Percentiles rank a stretch among this genome's conserved stretches.
Conservation (phyloP, 2,113 vertebrate species). For the Pseudonaja textilis region DNA sequence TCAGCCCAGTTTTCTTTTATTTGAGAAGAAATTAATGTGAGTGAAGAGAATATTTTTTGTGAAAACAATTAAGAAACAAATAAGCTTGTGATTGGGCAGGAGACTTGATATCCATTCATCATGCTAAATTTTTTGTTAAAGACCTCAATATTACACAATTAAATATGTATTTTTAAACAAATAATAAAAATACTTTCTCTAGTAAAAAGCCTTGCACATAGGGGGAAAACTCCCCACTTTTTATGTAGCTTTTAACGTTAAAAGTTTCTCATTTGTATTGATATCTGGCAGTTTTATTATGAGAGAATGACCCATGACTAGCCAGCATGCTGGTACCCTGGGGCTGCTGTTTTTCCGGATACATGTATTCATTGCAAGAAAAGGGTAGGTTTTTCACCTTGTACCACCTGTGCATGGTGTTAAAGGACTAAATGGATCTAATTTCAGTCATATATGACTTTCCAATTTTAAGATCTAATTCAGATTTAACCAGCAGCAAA, state of each 20-base stretch:
- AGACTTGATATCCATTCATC: background rate
- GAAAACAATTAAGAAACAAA: background rate
- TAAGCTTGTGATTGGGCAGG: background rate
- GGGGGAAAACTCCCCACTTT: background rate
- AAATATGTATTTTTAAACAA: background rate
- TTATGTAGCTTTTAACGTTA: background rate
- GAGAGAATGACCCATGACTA: background rate
- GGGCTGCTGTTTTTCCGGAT: background rate
- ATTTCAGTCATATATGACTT: background rate
- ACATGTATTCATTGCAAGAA: background rate
- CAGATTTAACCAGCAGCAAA: background rate
- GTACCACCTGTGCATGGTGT: background rate
- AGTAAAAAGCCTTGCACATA: background rate
- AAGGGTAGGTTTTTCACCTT: background rate
- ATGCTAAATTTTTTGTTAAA: background rate
- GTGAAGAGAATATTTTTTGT: background rate
- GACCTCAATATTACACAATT: background rate
- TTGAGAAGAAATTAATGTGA: background rate
- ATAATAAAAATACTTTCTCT: background rate
- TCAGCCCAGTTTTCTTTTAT: background rate
- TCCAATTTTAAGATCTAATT: background rate
- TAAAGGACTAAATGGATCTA: background rate
- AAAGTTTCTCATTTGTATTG: background rate
- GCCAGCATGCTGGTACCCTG: background rate
- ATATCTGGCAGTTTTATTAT: background rate